These are phyloP conservation scores for Trissolcus basalis DNA, from an alignment of 1,140 invertebrate genomes.

Conservation along the genomic window DNA sequence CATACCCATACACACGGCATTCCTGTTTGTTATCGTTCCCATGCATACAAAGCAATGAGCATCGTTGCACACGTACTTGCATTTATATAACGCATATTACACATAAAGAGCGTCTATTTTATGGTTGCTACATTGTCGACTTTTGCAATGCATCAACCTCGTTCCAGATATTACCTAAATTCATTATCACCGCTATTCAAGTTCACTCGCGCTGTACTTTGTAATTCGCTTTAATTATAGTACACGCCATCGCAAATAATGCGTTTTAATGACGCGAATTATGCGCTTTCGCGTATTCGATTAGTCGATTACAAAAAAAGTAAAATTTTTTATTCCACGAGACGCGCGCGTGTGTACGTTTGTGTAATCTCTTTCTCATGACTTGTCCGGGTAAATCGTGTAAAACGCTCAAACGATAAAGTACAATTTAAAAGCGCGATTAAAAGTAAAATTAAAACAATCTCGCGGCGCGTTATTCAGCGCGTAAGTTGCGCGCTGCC, in stretches of 20 bases:
- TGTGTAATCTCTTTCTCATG: too few species aligned
- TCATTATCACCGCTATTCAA: slow-evolving; percentile 39
- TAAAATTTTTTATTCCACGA: too few species aligned
- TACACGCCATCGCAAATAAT: slow-evolving; percentile 11
- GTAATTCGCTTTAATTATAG: slow-evolving; percentile 32
- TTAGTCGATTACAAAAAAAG: neutral
- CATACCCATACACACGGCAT: slow-evolving; percentile 31
- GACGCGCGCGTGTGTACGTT: too few species aligned
- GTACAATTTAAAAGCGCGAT: too few species aligned
- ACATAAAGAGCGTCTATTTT: slow-evolving; percentile 54
- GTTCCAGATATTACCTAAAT: slow-evolving; percentile 45
- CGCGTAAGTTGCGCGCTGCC: too few species aligned
- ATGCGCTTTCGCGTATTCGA: neutral
- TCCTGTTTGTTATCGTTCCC: slow-evolving; percentile 51
- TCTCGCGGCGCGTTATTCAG: too few species aligned
- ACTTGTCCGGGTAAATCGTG: too few species aligned
- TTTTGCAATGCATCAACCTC: slow-evolving; percentile 45
- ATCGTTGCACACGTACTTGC: slow-evolving; percentile 51
- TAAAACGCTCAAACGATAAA: too few species aligned
- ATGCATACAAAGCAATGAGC: slow-evolving; percentile 52
- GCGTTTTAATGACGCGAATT: neutral
- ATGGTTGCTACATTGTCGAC: slow-evolving; percentile 42
- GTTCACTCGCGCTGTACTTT: slow-evolving; percentile 32
- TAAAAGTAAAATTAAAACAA: too few species aligned
- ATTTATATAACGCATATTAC: slow-evolving; percentile 54